phyloP scores from a whole-genome alignment of 2,797 vertebrate genomes.

The Mormyrops attenuatus region DNA sequence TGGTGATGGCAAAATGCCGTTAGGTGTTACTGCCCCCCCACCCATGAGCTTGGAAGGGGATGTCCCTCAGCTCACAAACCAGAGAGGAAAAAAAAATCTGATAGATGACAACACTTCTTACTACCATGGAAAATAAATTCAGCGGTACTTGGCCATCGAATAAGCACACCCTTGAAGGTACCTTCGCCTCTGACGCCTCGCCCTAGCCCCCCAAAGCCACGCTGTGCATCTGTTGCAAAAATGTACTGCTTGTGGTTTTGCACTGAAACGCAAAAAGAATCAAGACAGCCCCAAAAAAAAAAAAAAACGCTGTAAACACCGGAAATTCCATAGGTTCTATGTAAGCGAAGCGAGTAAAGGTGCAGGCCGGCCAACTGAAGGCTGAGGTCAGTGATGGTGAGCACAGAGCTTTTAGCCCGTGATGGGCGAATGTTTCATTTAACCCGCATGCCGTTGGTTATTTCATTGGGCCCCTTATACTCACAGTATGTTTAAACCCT shows the following conservation, averaged over 20 bases:
- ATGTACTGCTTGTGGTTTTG: background rate
- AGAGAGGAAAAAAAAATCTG: background rate
- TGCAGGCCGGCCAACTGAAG: background rate
- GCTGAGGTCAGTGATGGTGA: background rate
- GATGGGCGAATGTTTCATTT: background rate
- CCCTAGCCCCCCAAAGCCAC: background rate
- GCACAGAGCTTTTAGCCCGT: background rate
- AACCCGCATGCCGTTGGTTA: background rate
- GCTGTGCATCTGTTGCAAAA: background rate
- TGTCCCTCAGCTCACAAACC: background rate
- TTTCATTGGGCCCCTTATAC: background rate
- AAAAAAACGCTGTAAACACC: background rate
- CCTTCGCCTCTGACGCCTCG: background rate
- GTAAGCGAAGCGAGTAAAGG: background rate
- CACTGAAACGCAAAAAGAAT: background rate
- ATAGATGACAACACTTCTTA: background rate
- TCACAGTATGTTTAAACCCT: background rate
- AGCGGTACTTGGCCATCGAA: background rate
- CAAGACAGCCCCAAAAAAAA: background rate
- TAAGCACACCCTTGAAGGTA: no score
- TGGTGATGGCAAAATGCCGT: background rate
- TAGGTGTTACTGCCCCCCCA: background rate
- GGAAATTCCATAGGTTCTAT: background rate
- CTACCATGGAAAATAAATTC: constrained; percentile 17
- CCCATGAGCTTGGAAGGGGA: background rate